Percentiles rank a stretch among this genome's conserved stretches.
These are phyloP conservation scores for Micropoecilia bifurca DNA, from an alignment of 2,797 vertebrate species.

Conservation along the genomic window DNA sequence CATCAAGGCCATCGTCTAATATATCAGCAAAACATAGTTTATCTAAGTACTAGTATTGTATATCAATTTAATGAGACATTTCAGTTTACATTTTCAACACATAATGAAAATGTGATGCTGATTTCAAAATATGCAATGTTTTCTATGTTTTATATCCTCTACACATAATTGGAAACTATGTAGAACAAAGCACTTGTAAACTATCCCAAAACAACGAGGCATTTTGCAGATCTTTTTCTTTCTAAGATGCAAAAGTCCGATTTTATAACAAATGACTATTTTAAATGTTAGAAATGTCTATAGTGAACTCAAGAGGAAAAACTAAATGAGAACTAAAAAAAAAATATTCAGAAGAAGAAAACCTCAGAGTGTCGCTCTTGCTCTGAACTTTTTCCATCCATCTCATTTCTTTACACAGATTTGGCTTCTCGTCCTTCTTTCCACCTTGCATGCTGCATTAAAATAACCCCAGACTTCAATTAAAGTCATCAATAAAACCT, in stretches of 20 bases:
- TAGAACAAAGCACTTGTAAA: neutral
- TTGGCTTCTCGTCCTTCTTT: conserved; percentile 43
- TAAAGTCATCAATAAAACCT: conserved; percentile 72
- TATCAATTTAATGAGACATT: neutral
- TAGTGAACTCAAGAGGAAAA: neutral
- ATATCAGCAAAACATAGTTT: neutral
- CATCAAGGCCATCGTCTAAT: neutral
- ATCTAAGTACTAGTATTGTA: neutral
- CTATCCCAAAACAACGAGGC: conserved; percentile 2
- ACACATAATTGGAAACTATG: neutral
- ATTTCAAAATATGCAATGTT: neutral
- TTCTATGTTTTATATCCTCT: neutral
- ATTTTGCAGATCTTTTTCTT: conserved; percentile 24
- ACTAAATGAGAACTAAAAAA: conserved; percentile 25
- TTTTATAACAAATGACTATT: conserved; percentile 26
- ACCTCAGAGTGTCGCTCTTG: conserved; percentile 28
- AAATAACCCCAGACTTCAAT: conserved; percentile 55
- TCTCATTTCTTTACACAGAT: conserved; percentile 51
- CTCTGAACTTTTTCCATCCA: conserved; percentile 50
- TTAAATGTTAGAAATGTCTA: conserved; percentile 21
- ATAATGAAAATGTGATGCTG: neutral
- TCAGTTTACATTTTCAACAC: neutral
- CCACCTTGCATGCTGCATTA: conserved; percentile 45
- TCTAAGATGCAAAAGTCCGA: conserved; percentile 24
- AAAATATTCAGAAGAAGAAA: conserved; percentile 24